Percentiles rank a stretch among this genome's conserved stretches.
Evolutionary conservation across 2,888 invertebrate species (phyloP).

Genomic region (Phyllotreta striolata): DNA sequence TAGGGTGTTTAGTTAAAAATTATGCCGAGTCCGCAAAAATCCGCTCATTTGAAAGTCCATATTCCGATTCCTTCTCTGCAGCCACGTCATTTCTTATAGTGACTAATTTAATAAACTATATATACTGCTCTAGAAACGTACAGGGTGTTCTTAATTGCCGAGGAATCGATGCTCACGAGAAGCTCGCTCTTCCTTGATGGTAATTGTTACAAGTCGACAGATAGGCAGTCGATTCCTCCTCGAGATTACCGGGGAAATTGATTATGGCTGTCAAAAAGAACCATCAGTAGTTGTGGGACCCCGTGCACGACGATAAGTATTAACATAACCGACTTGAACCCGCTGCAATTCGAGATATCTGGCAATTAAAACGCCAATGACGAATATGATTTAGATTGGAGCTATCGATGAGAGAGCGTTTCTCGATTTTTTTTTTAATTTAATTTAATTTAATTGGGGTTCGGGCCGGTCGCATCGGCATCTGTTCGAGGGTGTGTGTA

Average conservation of each 20-base stretch:
- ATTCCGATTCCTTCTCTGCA: too few relatives aligned
- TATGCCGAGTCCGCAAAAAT: too few relatives aligned
- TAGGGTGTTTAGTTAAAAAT: not conserved
- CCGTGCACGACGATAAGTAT: slow-evolving; percentile 28
- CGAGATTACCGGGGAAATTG: slow-evolving; percentile 36
- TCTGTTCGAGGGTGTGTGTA: too few relatives aligned
- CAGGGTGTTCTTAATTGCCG: too few relatives aligned
- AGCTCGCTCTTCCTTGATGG: slow-evolving; percentile 1
- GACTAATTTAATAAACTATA: too few relatives aligned
- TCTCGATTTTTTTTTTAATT: slow-evolving; percentile 9
- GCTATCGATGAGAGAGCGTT: slow-evolving; percentile 30
- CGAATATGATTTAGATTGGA: slow-evolving; percentile 36
- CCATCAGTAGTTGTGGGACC: slow-evolving; percentile 33
- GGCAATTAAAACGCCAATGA: slow-evolving; percentile 36
- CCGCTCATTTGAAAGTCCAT: too few relatives aligned
- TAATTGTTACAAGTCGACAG: slow-evolving; percentile 23
- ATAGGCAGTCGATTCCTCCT: slow-evolving; percentile 20
- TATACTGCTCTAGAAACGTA: too few relatives aligned
- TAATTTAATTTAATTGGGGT: slow-evolving; percentile 27
- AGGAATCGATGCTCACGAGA: too few relatives aligned
- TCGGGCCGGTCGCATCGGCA: not conserved
- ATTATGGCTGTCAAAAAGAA: slow-evolving; percentile 41
- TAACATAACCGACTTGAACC: slow-evolving; percentile 33
- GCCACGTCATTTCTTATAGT: too few relatives aligned
- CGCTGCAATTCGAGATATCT: slow-evolving; percentile 35